Conservation (phyloP, 2,888 invertebrate species). For the Synergus gifuensis region DNA sequence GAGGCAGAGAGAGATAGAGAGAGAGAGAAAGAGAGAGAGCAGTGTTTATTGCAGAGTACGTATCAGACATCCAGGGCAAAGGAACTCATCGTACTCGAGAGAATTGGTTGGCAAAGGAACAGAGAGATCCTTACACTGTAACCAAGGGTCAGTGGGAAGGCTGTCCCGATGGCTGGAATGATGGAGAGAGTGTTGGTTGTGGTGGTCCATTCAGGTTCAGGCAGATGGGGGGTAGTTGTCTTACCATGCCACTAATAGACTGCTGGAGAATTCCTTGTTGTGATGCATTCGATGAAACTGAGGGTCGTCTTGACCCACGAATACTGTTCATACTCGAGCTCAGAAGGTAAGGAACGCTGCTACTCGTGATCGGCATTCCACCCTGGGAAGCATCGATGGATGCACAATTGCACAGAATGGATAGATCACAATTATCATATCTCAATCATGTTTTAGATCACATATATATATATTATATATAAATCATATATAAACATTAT, state of each 20-base stretch:
- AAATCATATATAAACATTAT: too few species aligned
- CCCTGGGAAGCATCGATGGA: slow-evolving; percentile 80
- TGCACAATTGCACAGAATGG: neutral
- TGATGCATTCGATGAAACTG: slow-evolving; percentile 84
- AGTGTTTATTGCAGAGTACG: slow-evolving; percentile 30
- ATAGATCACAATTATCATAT: neutral
- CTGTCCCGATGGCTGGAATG: slow-evolving; percentile 79
- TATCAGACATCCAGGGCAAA: slow-evolving; percentile 16
- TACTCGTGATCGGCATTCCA: slow-evolving; percentile 93
- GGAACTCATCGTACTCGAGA: slow-evolving; percentile 44
- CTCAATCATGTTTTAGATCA: neutral
- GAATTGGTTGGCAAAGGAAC: slow-evolving; percentile 66
- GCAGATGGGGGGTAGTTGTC: slow-evolving; percentile 85
- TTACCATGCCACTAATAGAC: slow-evolving; percentile 96
- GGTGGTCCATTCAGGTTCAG: slow-evolving; percentile 83
- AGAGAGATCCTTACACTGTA: slow-evolving; percentile 79
- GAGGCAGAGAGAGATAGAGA: neutral
- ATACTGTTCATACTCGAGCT: slow-evolving; percentile 89
- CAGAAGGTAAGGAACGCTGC: slow-evolving; percentile 91
- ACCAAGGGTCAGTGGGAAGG: slow-evolving; percentile 79
- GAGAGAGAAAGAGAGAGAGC: neutral
- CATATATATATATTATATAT: neutral
- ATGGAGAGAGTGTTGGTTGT: slow-evolving; percentile 74
- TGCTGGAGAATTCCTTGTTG: slow-evolving; percentile 89
- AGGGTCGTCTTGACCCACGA: slow-evolving; percentile 84